Evolutionary conservation across 2,888 invertebrate genomes (phyloP).

Genomic region (Platycnemis pennipes): DNA sequence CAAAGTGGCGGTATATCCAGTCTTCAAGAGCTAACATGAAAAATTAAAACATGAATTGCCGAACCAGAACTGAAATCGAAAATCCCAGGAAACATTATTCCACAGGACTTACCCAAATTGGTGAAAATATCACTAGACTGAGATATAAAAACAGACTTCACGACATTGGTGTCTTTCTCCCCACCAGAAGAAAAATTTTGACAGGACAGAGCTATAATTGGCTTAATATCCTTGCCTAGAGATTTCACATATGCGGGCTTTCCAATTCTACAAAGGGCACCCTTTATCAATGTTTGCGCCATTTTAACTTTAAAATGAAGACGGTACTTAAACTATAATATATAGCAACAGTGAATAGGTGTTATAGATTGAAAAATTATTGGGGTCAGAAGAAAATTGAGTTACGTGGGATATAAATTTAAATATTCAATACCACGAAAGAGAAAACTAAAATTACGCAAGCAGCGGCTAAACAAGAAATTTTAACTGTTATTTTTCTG

Average conservation of each 20-base stretch:
- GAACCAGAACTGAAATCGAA: too few species aligned
- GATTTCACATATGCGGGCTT: not conserved
- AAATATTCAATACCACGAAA: not conserved
- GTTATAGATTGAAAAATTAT: not conserved
- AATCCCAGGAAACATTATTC: too few species aligned
- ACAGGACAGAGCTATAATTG: constrained; percentile 16
- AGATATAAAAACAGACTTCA: constrained; percentile 94
- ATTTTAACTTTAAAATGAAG: not conserved
- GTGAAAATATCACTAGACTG: constrained; percentile 94
- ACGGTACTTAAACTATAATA: not conserved
- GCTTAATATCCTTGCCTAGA: not conserved
- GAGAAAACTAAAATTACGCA: not conserved
- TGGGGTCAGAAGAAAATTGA: not conserved
- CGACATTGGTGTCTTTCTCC: constrained; percentile 80
- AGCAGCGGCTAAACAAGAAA: not conserved
- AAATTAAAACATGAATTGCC: not conserved
- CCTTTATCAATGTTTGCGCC: constrained; percentile 47
- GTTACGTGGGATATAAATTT: not conserved
- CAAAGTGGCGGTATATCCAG: constrained; percentile 94
- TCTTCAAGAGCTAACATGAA: constrained; percentile 95
- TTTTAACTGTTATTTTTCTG: constrained; percentile 67
- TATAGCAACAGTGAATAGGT: not conserved
- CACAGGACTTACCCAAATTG: constrained; percentile 32
- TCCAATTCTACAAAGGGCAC: constrained; percentile 30
- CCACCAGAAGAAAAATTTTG: constrained; percentile 18